Conservation (phyloP, 2,113 vertebrate genomes). For the Albula glossodonta region DNA sequence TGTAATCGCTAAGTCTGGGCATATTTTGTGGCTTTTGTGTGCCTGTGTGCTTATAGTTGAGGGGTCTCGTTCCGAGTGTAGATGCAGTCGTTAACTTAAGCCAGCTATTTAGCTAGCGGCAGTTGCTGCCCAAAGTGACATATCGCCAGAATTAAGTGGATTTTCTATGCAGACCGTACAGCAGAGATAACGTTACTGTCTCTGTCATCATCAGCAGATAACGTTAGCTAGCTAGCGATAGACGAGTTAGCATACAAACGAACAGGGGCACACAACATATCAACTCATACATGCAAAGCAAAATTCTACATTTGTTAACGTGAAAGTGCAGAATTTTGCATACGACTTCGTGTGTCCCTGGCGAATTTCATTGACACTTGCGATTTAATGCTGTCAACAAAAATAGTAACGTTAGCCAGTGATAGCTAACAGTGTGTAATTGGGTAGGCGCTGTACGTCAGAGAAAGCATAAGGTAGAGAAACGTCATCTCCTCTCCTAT, state of each 20-base stretch:
- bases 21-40: neutral
- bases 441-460: too few species aligned
- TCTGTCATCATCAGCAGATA: neutral
- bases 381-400: too few species aligned
- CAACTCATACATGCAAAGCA: too few species aligned
- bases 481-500: too few species aligned
- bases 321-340: too few species aligned
- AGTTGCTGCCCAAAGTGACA: neutral
- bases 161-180: neutral
- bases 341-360: too few species aligned
- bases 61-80: neutral
- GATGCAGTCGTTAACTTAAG: neutral
- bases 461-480: too few species aligned
- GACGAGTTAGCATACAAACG: neutral
- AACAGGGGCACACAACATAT: too few species aligned
- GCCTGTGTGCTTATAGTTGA: neutral
- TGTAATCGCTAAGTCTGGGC: neutral
- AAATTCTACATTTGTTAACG: too few species aligned
- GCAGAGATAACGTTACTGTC: neutral
- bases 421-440: too few species aligned
- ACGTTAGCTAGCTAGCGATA: neutral
- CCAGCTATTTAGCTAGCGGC: neutral
- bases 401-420: too few species aligned
- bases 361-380: too few species aligned
- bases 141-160: neutral